Conservation (phyloP, 2,797 vertebrate species). For the Acomys russatus region DNA sequence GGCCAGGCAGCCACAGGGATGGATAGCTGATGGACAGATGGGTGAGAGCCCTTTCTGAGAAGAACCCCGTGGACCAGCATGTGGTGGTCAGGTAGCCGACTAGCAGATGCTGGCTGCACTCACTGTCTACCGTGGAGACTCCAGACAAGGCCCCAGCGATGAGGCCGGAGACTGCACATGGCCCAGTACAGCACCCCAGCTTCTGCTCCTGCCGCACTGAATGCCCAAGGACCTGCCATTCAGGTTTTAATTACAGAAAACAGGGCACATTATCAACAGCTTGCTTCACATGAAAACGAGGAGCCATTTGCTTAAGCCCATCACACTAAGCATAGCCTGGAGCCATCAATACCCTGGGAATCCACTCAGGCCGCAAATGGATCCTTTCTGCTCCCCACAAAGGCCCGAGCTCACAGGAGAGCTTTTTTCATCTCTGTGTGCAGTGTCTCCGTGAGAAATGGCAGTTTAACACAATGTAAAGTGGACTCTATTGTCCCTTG, state of each 20-base stretch:
- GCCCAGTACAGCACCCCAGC: neutral
- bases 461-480: neutral
- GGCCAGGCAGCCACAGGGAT: accelerated
- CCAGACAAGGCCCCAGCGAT: neutral
- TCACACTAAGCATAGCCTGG: neutral
- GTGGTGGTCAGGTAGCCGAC: accelerated
- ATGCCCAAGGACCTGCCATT: constrained; percentile 76
- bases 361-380: neutral
- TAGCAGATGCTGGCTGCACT: neutral
- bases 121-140: accelerated
- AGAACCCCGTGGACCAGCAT: neutral
- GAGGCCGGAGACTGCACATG: accelerated
- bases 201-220: constrained; percentile 39
- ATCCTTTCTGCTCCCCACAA: constrained; percentile 36
- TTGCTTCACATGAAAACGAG: constrained; percentile 65
- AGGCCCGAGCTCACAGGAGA: neutral
- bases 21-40: accelerated
- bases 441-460: neutral
- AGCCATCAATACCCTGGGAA: accelerated
- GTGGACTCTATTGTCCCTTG: neutral
- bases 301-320: neutral
- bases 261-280: constrained; percentile 77
- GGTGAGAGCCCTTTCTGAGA: neutral
- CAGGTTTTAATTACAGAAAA: constrained; percentile 81
- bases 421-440: neutral